phyloP scores from a whole-genome alignment of 2,797 vertebrate genomes.

The Sebastiscus albofasciatus region DNA sequence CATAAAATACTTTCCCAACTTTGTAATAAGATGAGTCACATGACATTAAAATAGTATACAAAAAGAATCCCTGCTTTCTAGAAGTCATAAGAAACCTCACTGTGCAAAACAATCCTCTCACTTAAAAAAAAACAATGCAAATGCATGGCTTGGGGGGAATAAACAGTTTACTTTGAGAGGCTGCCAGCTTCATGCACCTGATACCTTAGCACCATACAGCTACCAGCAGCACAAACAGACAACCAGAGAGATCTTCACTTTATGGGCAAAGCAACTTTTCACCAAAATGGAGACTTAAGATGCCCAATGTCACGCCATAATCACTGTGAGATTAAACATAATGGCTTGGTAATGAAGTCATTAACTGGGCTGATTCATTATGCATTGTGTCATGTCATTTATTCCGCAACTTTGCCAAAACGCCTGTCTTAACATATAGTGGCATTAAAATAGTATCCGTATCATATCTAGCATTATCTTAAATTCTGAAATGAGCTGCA shows the following conservation, averaged over 20 bases:
- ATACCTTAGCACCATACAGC: not conserved
- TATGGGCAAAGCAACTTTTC: not conserved
- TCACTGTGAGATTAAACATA: not conserved
- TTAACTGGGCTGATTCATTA: not conserved
- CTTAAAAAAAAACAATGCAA: not conserved
- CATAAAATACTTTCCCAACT: not conserved
- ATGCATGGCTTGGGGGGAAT: not conserved
- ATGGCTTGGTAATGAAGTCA: not conserved
- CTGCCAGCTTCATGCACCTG: constrained; percentile 11
- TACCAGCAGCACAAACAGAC: not conserved
- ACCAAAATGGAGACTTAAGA: not conserved
- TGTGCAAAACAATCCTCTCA: not conserved
- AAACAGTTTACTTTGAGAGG: constrained; percentile 27
- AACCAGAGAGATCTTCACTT: not conserved
- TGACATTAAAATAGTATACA: not conserved
- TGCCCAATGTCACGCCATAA: not conserved
- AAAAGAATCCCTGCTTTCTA: not conserved
- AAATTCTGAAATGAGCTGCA: too few species aligned
- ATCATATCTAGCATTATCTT: too few species aligned
- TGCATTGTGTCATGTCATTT: too few species aligned
- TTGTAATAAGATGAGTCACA: not conserved
- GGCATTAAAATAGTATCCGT: too few species aligned
- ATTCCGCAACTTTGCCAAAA: too few species aligned
- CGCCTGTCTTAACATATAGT: too few species aligned
- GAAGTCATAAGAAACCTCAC: not conserved